Evolutionary conservation across 2,888 invertebrate species (phyloP).

Genomic region (Euphydryas editha): DNA sequence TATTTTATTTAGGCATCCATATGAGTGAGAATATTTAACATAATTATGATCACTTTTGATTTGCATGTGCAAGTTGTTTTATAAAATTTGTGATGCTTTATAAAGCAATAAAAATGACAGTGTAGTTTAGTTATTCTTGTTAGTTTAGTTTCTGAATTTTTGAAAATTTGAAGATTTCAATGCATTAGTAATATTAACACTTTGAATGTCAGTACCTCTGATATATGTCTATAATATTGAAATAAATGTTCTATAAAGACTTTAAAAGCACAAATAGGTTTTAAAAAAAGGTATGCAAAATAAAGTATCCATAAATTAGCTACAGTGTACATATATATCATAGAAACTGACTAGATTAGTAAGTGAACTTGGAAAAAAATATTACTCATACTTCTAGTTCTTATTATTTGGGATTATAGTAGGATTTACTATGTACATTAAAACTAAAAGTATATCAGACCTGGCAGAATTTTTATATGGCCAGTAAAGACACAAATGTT

Average conservation of each 20-base stretch:
- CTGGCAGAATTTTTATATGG: neutral
- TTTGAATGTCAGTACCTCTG: neutral
- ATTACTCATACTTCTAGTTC: neutral
- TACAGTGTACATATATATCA: neutral
- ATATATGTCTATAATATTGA: neutral
- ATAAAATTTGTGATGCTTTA: neutral
- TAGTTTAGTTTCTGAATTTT: no score
- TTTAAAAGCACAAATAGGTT: neutral
- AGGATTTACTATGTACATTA: neutral
- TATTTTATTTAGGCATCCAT: conserved; percentile 31
- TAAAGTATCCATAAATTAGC: neutral
- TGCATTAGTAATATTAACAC: neutral
- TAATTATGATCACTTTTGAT: conserved; percentile 10
- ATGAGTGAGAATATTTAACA: conserved; percentile 32
- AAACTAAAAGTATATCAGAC: neutral
- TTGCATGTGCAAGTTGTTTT: neutral
- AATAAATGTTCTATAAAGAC: neutral
- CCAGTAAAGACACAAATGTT: neutral
- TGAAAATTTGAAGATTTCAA: neutral
- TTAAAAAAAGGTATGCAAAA: neutral
- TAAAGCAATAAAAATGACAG: neutral
- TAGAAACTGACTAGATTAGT: neutral
- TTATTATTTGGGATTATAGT: no score
- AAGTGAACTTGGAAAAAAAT: neutral
- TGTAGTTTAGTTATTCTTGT: conserved; percentile 1